Base-by-base conservation (phyloP, 2,113 vertebrate species). In the Dasyurus viverrinus region DNA sequence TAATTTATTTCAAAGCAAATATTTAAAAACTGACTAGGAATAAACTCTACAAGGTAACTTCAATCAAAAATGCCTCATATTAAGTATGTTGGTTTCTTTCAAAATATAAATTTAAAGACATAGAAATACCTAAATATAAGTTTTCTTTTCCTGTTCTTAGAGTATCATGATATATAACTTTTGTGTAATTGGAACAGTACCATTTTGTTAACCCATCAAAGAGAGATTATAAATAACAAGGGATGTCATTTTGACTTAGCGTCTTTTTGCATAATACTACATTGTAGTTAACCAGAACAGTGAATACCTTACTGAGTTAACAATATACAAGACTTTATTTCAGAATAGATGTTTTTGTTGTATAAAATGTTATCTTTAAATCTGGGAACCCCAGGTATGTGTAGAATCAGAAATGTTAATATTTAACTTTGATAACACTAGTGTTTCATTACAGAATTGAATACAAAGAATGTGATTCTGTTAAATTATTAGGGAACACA, bases 401-500 rank as follows among this genome's bases (percentile, higher is more conserved):
- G n/a, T 90, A 50, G 93, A 53, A 93, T 5, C 27, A 22, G 27
- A 92, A 3, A 46, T 14, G 54, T 97, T 94, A 94, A 92, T 96
- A 96, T 95, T 57, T 95, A 93, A 52, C 76, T 96, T 94, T 93
- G 93, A 48, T 92, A 60, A 92, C 47, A 3, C 90, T 89, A 54
- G 47, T 60, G 27, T 93, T 93, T 90, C 23, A 42, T 53, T 25
- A 8, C 8, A 93, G 50, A 89, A 89, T 26, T 93, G 50, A 91
- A 53, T 96, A 89, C 52, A 53, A 53, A 90, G 46, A 94, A 30
- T 93, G 36, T 68, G 60, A 89, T 68, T 53, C 90, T 89, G 89
- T 36, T 93, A 53, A 48, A 93, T 93, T 30, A 42, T 54, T 95
- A 92, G 26, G 53, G 90, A 89, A 68, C 47, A 94, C 47, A 68